These are phyloP conservation scores for Pangasius djambal DNA, from an alignment of 2,797 vertebrate species.

Conservation along the genomic window DNA sequence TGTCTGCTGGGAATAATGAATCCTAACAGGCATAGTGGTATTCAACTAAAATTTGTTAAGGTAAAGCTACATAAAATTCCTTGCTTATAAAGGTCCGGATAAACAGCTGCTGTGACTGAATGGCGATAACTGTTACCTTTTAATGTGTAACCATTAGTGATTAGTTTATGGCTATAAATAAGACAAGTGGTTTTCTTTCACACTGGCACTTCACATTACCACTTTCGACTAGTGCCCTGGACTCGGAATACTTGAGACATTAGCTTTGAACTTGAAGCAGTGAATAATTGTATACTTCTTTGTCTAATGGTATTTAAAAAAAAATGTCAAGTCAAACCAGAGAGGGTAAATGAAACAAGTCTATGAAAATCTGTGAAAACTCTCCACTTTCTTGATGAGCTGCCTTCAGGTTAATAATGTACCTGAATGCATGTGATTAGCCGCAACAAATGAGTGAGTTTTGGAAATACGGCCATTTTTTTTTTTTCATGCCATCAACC, in stretches of 20 bases:
- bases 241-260: not conserved
- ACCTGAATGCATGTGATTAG: not conserved
- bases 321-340: not conserved
- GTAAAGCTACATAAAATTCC: not conserved
- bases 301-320: not conserved
- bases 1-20: not conserved
- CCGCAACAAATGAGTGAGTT: not conserved
- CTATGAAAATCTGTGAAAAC: not conserved
- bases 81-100: not conserved
- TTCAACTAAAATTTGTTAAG: not conserved
- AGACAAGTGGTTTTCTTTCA: not conserved
- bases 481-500: not conserved
- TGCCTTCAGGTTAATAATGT: not conserved
- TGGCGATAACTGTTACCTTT: too few species aligned
- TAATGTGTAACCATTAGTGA: not conserved
- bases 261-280: not conserved
- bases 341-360: not conserved
- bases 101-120: not conserved
- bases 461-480: not conserved
- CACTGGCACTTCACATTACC: not conserved
- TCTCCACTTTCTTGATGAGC: not conserved
- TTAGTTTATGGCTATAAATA: not conserved
- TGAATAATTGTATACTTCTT: not conserved
- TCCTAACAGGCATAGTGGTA: too few species aligned
- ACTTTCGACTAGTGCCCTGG: not conserved